Evolutionary conservation across 2,888 invertebrate species (phyloP).

Genomic region (Strigamia transsilvanica): DNA sequence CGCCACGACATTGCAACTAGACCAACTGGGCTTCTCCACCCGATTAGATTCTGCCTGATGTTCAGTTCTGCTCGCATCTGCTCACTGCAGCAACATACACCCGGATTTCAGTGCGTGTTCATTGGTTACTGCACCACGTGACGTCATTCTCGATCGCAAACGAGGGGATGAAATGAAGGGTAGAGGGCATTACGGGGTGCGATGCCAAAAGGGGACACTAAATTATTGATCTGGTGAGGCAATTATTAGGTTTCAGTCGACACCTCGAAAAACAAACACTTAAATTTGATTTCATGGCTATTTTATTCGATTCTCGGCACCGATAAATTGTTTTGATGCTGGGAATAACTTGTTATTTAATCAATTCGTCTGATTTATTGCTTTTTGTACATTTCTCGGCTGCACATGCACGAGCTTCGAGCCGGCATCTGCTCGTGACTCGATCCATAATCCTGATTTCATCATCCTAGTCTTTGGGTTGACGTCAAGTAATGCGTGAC

Average conservation of each 20-base stretch:
- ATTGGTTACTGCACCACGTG: constrained; percentile 45
- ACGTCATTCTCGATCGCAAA: constrained; percentile 31
- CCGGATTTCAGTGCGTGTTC: constrained; percentile 16
- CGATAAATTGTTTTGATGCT: not conserved
- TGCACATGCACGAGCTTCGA: not conserved
- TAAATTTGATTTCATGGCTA: not conserved
- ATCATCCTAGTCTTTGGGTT: not conserved
- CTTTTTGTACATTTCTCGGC: not conserved
- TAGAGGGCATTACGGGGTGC: constrained; percentile 16
- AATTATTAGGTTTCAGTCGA: not conserved
- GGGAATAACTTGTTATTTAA: not conserved
- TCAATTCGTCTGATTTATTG: not conserved
- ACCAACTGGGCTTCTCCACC: constrained; percentile 45
- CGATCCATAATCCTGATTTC: constrained; percentile 33
- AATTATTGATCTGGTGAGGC: not conserved
- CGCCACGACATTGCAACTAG: constrained; percentile 34
- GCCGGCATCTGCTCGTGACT: constrained; percentile 10
- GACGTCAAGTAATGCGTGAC: constrained; percentile 3
- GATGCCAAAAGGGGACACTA: constrained; percentile 16
- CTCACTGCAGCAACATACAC: constrained; percentile 36
- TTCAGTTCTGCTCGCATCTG: constrained; percentile 43
- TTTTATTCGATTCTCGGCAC: not conserved
- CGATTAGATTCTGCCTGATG: constrained; percentile 47
- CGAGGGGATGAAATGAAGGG: constrained; percentile 35
- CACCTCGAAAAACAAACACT: not conserved